Percentiles rank a stretch among this genome's conserved stretches.
phyloP scores from a whole-genome alignment of 2,113 vertebrate species.

The Rallus limicola region DNA sequence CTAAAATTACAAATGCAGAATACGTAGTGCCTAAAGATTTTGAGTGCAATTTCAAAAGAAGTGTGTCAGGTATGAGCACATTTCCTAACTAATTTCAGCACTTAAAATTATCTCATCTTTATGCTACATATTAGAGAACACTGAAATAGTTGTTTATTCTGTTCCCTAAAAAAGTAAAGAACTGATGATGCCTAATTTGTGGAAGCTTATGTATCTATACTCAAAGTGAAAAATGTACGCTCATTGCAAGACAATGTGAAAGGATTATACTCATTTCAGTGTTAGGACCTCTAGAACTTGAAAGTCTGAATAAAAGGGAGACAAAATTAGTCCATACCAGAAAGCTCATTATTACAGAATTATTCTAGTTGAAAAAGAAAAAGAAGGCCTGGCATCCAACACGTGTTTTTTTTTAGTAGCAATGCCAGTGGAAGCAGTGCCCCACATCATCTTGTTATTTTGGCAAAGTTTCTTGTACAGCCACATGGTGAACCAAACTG shows the following conservation, averaged over 20 bases:
- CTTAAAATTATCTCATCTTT: not conserved
- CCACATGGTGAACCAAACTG: not conserved
- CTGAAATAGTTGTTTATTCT: not conserved
- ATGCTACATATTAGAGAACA: not conserved
- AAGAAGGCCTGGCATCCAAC: not conserved
- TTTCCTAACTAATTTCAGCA: not conserved
- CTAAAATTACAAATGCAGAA: not conserved
- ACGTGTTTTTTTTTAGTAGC: not conserved
- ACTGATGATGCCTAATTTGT: not conserved
- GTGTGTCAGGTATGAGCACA: not conserved
- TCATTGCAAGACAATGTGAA: not conserved
- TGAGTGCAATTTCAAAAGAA: not conserved
- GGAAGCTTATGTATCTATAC: not conserved
- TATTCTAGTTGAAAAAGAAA: not conserved
- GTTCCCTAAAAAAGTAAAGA: not conserved
- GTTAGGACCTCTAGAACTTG: not conserved
- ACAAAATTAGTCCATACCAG: not conserved
- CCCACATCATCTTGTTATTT: not conserved
- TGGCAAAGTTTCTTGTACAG: not conserved
- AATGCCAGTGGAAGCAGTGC: not conserved
- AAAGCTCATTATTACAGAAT: conserved; percentile 34
- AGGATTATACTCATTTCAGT: not conserved
- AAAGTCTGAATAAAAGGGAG: not conserved
- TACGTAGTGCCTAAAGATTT: not conserved
- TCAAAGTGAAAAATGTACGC: not conserved